These are phyloP conservation scores for Halichoerus grypus DNA, from an alignment of 2,113 vertebrate genomes.

Conservation along the genomic window DNA sequence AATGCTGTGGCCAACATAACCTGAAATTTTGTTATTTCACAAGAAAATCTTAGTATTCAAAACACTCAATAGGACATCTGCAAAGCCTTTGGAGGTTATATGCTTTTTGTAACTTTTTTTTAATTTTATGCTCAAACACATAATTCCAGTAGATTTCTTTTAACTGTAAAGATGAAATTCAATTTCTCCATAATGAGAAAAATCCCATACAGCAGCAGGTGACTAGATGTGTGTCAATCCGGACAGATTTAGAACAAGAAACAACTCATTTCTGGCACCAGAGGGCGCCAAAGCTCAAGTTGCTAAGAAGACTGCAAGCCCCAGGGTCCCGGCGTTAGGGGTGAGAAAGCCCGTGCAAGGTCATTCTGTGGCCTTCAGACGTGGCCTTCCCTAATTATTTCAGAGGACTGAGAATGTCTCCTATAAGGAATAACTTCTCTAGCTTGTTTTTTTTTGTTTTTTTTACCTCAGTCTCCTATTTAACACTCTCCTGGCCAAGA, in stretches of 20 bases:
- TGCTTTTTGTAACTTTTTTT: not conserved
- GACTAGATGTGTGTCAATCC: not conserved
- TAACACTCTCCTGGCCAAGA: not conserved
- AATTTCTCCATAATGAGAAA: conserved; percentile 19
- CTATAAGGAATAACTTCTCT: not conserved
- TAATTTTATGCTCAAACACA: not conserved
- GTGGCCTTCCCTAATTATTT: not conserved
- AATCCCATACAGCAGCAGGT: not conserved
- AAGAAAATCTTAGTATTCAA: not conserved
- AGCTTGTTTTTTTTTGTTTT: not conserved
- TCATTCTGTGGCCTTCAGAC: not conserved
- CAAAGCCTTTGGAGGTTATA: not conserved
- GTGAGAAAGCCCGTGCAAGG: no score
- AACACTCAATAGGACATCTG: not conserved
- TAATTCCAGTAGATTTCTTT: conserved; percentile 7
- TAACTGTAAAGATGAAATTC: not conserved
- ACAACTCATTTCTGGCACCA: conserved; percentile 81
- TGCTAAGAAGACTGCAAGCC: not conserved
- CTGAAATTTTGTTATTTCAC: not conserved
- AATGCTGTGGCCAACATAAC: not conserved
- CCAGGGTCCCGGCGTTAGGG: not conserved
- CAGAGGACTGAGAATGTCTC: not conserved
- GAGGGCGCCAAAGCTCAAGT: conserved; percentile 86
- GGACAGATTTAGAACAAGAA: not conserved
- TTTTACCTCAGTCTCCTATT: no score